Percentiles rank a stretch among this genome's conserved stretches.
phyloP scores from a whole-genome alignment of 2,113 vertebrate species.

The Scolopax mira region DNA sequence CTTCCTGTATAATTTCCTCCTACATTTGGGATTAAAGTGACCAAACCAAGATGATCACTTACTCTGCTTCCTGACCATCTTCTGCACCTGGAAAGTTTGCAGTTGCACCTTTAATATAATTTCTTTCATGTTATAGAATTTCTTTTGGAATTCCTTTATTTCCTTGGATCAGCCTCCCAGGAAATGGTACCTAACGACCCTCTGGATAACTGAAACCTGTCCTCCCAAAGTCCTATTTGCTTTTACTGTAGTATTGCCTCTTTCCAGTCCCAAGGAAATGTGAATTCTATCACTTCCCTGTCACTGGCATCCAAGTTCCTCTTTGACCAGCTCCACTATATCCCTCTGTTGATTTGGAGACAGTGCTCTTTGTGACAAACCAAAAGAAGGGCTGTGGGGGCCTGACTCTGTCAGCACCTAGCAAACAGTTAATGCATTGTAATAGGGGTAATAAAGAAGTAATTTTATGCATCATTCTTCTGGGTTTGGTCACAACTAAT shows the following conservation, averaged over 20 bases:
- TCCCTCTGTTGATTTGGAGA: not conserved
- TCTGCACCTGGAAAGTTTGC: not conserved
- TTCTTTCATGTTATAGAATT: not conserved
- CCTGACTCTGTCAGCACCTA: conserved; percentile 3
- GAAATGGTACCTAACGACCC: not conserved
- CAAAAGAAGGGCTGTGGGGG: not conserved
- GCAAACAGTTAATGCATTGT: conserved; percentile 10
- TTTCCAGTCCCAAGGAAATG: not conserved
- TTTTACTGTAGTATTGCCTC: not conserved
- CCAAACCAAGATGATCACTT: not conserved
- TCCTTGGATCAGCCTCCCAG: not conserved
- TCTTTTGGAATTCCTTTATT: not conserved
- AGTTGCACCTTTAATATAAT: not conserved
- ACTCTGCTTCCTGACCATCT: not conserved
- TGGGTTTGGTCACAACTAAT: not conserved
- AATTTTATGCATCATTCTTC: conserved; percentile 20
- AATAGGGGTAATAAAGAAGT: conserved; percentile 19
- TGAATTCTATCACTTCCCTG: not conserved
- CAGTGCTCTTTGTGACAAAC: not conserved
- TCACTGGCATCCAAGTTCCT: not conserved
- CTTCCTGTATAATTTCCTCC: not conserved
- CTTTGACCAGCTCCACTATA: not conserved
- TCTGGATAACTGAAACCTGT: not conserved
- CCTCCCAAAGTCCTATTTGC: not conserved
- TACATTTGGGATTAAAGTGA: not conserved